These are phyloP conservation scores for Engraulis encrasicolus DNA, from an alignment of 2,113 vertebrate genomes.

Conservation along the genomic window DNA sequence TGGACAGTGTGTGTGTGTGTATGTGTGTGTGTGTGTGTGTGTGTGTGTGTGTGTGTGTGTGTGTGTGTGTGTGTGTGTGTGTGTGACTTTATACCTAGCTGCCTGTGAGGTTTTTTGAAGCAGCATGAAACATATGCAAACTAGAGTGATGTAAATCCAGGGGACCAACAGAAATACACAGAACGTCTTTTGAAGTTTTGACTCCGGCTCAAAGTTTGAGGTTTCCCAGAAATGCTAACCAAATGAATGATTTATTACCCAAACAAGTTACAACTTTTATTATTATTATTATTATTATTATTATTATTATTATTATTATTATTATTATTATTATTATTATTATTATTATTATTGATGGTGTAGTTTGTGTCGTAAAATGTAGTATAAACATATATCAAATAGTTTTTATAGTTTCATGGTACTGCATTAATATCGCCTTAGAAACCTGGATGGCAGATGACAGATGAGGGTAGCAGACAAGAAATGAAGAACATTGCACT, in stretches of 20 bases:
- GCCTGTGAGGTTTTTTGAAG: background rate
- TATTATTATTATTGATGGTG: too few relatives aligned
- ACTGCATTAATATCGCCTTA: background rate
- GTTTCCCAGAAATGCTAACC: background rate
- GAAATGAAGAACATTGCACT: background rate
- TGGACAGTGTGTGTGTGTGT: too few relatives aligned
- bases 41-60: too few relatives aligned
- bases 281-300: conserved; percentile 4
- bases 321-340: background rate
- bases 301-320: conserved; percentile 3
- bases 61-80: background rate
- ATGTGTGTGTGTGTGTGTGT: too few relatives aligned
- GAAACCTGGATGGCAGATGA: background rate
- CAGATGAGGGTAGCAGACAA: background rate
- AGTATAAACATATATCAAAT: too few relatives aligned
- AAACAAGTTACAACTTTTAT: background rate
- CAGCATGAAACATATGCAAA: background rate
- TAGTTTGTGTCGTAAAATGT: too few relatives aligned
- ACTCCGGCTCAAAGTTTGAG: background rate
- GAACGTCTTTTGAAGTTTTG: background rate
- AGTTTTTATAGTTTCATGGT: background rate
- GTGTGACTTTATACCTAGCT: background rate
- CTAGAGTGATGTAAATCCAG: background rate
- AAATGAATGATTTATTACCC: background rate
- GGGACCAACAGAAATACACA: background rate